A percentile compares a stretch with the other conserved stretches of the same genome.
Conservation (phyloP, 1,140 invertebrate genomes). For the Drosophila pallidifrons region DNA sequence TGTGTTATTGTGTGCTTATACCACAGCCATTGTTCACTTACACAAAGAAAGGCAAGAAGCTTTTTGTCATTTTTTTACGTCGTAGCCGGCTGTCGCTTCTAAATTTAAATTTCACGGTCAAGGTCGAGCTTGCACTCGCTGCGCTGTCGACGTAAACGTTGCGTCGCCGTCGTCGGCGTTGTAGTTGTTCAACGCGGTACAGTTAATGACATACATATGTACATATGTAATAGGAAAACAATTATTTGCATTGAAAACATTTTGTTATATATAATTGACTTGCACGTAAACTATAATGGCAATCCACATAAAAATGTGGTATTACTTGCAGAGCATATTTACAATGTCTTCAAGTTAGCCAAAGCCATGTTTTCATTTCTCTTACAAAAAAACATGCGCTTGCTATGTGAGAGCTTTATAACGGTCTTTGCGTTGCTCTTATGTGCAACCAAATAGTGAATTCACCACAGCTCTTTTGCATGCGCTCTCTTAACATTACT, state of each 20-base stretch:
- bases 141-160: slow-evolving; percentile 35
- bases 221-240: slow-evolving; percentile 1
- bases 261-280: not conserved
- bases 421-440: not conserved
- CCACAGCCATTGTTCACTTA: slow-evolving; percentile 12
- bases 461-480: slow-evolving; percentile 41
- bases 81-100: slow-evolving; percentile 68
- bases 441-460: not conserved
- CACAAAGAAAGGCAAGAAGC: slow-evolving; percentile 49
- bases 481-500: not conserved
- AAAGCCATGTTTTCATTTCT: slow-evolving; percentile 13
- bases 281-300: not conserved
- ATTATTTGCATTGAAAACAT: not conserved
- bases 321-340: slow-evolving; percentile 1
- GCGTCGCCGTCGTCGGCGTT: slow-evolving; percentile 23
- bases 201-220: slow-evolving; percentile 56
- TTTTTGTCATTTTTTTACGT: slow-evolving; percentile 72
- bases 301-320: not conserved
- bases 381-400: slow-evolving; percentile 7
- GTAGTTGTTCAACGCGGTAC: slow-evolving; percentile 40
- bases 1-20: slow-evolving; percentile 6
- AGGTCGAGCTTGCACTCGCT: slow-evolving; percentile 61
- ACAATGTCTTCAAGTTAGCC: not conserved
- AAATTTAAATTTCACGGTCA: slow-evolving; percentile 83
- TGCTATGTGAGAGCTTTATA: not conserved